These are phyloP conservation scores for Coryphaenoides rupestris DNA, from an alignment of 2,113 vertebrate species.

Conservation along the genomic window DNA sequence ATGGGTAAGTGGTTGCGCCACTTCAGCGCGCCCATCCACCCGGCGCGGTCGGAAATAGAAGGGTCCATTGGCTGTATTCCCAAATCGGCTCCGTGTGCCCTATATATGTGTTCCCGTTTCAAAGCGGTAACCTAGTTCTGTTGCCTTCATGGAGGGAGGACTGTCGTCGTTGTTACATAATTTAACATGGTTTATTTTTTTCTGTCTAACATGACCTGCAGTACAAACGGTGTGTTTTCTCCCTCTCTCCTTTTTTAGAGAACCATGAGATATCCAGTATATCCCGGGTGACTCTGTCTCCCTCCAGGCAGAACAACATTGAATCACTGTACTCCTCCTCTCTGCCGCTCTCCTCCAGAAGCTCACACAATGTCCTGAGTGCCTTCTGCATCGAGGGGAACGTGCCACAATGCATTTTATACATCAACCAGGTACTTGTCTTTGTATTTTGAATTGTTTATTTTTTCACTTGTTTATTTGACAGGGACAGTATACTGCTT, in stretches of 20 bases:
- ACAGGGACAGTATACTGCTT: too few species aligned
- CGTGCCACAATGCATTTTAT: conserved; percentile 83
- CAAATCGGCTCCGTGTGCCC: conserved; percentile 36
- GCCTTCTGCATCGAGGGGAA: conserved; percentile 95
- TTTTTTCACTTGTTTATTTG: too few species aligned
- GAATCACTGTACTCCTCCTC: conserved; percentile 70
- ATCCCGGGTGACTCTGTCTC: conserved; percentile 81
- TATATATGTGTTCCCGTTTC: conserved; percentile 55
- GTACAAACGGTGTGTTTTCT: not conserved
- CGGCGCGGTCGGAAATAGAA: conserved; percentile 14
- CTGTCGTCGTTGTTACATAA: not conserved
- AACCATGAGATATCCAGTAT: conserved; percentile 74
- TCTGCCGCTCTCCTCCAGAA: conserved; percentile 76
- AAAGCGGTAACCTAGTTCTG: conserved; percentile 35
- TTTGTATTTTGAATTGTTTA: too few species aligned
- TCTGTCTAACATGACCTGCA: too few species aligned
- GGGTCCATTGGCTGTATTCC: conserved; percentile 9
- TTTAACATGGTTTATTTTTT: too few species aligned
- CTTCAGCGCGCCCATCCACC: not conserved
- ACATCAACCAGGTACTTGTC: conserved; percentile 85
- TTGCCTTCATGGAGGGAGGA: not conserved
- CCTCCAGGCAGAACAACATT: conserved; percentile 72
- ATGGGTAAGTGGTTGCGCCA: conserved; percentile 70
- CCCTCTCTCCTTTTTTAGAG: conserved; percentile 66
- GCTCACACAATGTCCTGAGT: conserved; percentile 75